Conservation (phyloP, 2,888 invertebrate genomes). For the Pollenia labialis region DNA sequence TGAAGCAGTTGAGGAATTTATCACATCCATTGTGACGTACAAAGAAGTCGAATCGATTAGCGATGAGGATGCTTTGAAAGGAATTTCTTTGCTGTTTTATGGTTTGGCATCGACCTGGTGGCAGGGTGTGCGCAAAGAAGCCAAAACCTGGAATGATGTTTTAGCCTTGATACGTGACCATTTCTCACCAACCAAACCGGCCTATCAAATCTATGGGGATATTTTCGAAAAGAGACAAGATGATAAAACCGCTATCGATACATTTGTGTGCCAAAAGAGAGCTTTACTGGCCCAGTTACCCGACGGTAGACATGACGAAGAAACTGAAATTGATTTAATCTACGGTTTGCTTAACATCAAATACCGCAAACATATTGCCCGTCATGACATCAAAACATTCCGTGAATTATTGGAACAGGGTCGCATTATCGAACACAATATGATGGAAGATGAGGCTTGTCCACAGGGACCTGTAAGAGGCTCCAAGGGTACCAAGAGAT, state of each 20-base stretch:
- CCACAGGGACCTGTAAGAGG: slow-evolving; percentile 75
- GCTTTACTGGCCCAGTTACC: slow-evolving; percentile 81
- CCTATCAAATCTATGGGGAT: slow-evolving; percentile 81
- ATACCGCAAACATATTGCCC: slow-evolving; percentile 79
- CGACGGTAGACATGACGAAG: slow-evolving; percentile 81
- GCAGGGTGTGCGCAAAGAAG: slow-evolving; percentile 81
- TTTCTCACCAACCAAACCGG: slow-evolving; percentile 81
- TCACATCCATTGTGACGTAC: slow-evolving; percentile 80
- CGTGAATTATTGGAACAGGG: slow-evolving; percentile 80
- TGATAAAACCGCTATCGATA: slow-evolving; percentile 76
- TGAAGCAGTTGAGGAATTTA: slow-evolving; percentile 82
- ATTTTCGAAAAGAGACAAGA: slow-evolving; percentile 79
- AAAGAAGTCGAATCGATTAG: slow-evolving; percentile 82
- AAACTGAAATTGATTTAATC: slow-evolving; percentile 81
- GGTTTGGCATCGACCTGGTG: slow-evolving; percentile 80
- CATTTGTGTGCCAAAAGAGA: slow-evolving; percentile 80
- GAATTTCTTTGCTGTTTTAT: slow-evolving; percentile 79
- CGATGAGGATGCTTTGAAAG: slow-evolving; percentile 80
- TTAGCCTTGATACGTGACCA: slow-evolving; percentile 80
- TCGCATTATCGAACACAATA: slow-evolving; percentile 79
- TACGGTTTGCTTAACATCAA: slow-evolving; percentile 79
- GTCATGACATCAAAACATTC: slow-evolving; percentile 80
- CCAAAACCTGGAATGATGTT: slow-evolving; percentile 79
- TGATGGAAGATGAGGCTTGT: slow-evolving; percentile 65
- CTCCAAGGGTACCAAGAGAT: slow-evolving; percentile 75